A percentile compares a stretch with the other conserved stretches of the same genome.
Evolutionary conservation across 2,113 vertebrate genomes (phyloP).

Genomic region (Clupea harengus): DNA sequence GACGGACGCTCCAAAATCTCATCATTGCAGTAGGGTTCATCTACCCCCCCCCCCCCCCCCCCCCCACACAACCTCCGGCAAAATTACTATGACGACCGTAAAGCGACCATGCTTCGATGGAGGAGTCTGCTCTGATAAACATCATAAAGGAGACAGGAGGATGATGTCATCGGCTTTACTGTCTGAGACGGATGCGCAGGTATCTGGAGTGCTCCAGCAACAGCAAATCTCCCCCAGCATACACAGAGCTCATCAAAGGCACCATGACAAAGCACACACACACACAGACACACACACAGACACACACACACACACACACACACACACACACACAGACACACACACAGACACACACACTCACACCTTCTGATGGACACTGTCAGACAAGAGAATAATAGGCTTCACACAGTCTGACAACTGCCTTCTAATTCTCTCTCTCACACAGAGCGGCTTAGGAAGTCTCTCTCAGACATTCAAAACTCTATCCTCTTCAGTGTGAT

Average conservation of each 20-base stretch:
- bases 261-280: not conserved
- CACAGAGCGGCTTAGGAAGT: not conserved
- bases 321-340: not conserved
- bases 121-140: not conserved
- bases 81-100: not conserved
- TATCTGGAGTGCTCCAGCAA: constrained; percentile 2
- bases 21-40: not conserved
- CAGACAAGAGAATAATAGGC: not conserved
- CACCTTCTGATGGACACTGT: not conserved
- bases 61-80: not conserved
- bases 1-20: not conserved
- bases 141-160: not conserved
- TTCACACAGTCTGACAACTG: not conserved
- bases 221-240: not conserved
- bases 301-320: not conserved
- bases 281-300: not conserved
- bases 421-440: no score
- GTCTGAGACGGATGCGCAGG: not conserved
- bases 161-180: not conserved
- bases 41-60: not conserved
- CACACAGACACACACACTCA: not conserved
- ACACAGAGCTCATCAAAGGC: not conserved
- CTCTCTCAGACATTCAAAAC: not conserved
- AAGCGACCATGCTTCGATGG: not conserved
- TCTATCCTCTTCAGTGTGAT: not conserved